Percentiles rank a stretch among this genome's conserved stretches.
Conservation (phyloP, 2,888 invertebrate genomes). For the Pyrochroa serraticornis region DNA sequence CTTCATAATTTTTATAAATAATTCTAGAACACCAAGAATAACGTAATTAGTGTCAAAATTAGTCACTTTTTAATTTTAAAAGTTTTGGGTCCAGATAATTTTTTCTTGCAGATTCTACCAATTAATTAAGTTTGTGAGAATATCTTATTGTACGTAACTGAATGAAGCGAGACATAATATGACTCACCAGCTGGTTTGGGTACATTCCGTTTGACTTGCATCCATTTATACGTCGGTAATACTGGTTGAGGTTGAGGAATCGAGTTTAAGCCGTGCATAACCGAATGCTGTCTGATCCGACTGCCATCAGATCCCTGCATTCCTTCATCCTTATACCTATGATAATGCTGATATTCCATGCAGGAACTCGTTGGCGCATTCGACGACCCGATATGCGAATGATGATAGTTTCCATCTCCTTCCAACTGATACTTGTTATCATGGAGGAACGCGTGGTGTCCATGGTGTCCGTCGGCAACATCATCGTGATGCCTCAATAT, state of each 20-base stretch:
- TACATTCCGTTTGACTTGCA: slow-evolving; percentile 97
- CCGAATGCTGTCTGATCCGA: slow-evolving; percentile 54
- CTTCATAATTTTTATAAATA: too few relatives aligned
- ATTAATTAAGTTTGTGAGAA: too few relatives aligned
- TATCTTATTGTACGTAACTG: too few relatives aligned
- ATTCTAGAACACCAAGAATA: too few relatives aligned
- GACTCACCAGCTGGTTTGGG: slow-evolving; percentile 89
- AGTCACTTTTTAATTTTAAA: too few relatives aligned
- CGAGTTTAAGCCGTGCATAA: slow-evolving; percentile 43
- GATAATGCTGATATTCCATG: slow-evolving; percentile 65
- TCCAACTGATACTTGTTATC: slow-evolving; percentile 62
- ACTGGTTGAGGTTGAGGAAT: slow-evolving; percentile 63
- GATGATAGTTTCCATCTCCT: slow-evolving; percentile 53
- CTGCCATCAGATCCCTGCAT: slow-evolving; percentile 37
- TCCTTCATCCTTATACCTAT: slow-evolving; percentile 68
- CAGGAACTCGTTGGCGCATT: slow-evolving; percentile 60
- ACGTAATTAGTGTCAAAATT: too few relatives aligned
- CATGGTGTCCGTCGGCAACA: slow-evolving; percentile 62
- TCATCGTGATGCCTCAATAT: slow-evolving; percentile 61
- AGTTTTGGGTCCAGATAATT: too few relatives aligned
- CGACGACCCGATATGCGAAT: slow-evolving; percentile 50
- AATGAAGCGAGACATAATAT: too few relatives aligned
- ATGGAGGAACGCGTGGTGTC: slow-evolving; percentile 56
- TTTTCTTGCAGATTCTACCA: too few relatives aligned
- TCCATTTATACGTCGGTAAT: slow-evolving; percentile 97